phyloP scores from a whole-genome alignment of 92 coral and sea anemone genomes.

The Parazoanthus darwini region DNA sequence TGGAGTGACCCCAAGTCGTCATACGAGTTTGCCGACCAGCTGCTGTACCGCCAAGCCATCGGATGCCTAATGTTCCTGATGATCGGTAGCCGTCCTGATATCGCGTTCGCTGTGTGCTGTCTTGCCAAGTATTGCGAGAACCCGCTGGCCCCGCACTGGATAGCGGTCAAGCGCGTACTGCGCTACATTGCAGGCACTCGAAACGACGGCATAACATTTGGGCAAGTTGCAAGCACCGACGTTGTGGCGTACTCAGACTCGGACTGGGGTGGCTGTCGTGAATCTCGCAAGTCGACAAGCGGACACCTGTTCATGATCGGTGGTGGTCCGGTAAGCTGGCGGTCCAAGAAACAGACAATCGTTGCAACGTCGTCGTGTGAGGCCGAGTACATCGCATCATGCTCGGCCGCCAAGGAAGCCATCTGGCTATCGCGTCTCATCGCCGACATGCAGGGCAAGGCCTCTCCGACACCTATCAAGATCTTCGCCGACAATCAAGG shows the following conservation, averaged over 20 bases:
- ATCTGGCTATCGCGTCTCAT: slow-evolving; percentile 53
- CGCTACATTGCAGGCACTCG: slow-evolving; percentile 52
- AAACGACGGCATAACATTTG: slow-evolving; percentile 42
- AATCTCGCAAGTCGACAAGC: slow-evolving; percentile 53
- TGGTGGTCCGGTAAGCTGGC: slow-evolving; percentile 68
- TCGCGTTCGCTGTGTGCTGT: slow-evolving; percentile 44
- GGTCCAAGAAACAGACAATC: slow-evolving; percentile 60
- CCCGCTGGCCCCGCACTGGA: slow-evolving; percentile 51
- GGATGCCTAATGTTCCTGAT: slow-evolving; percentile 53
- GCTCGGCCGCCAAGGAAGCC: slow-evolving; percentile 54
- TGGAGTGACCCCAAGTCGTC: too few species aligned
- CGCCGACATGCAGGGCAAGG: slow-evolving; percentile 14
- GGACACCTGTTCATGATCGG: slow-evolving; percentile 54
- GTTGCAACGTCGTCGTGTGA: slow-evolving; percentile 67
- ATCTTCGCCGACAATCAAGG: slow-evolving; percentile 49
- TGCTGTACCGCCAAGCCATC: slow-evolving; percentile 54
- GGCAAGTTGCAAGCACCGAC: not conserved
- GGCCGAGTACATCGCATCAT: slow-evolving; percentile 38
- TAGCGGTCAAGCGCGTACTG: slow-evolving; percentile 52
- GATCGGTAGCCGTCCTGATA: slow-evolving; percentile 58
- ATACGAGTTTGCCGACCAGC: too few species aligned
- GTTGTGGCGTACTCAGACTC: slow-evolving; percentile 56
- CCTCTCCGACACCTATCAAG: not conserved
- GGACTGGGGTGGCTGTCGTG: not conserved
- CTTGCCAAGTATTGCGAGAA: slow-evolving; percentile 43